A percentile compares a stretch with the other conserved stretches of the same genome.
Conservation (phyloP, 1,140 invertebrate species). For the Thaumetopoea pityocampa region DNA sequence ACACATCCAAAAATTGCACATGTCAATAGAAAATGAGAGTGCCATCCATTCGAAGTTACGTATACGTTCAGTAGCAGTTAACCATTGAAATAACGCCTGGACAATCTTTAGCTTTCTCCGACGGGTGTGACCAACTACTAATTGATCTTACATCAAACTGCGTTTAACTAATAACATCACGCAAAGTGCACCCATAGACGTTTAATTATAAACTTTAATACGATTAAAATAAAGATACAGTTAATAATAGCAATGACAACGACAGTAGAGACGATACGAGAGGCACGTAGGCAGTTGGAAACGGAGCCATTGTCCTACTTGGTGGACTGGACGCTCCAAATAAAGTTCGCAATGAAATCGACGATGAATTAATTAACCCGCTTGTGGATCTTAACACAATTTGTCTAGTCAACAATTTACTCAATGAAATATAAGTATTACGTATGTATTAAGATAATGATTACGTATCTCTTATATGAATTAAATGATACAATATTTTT, state of each 20-base stretch:
- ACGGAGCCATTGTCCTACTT: slow-evolving; percentile 31
- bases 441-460: neutral
- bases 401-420: neutral
- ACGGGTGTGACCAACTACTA: slow-evolving; percentile 16
- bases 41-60: slow-evolving; percentile 34
- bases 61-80: slow-evolving; percentile 25
- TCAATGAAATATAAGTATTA: slow-evolving; percentile 4
- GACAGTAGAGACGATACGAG: slow-evolving; percentile 8
- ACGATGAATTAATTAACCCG: slow-evolving; percentile 25
- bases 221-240: slow-evolving; percentile 8
- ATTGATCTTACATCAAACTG: slow-evolving; percentile 29
- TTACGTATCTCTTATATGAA: slow-evolving; percentile 1
- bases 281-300: slow-evolving; percentile 27
- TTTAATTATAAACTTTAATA: slow-evolving; percentile 23
- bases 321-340: slow-evolving; percentile 21
- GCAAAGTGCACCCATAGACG: neutral
- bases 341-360: slow-evolving; percentile 36
- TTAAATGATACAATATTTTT: no score
- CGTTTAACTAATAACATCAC: slow-evolving; percentile 8
- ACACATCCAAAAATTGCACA: slow-evolving; percentile 27
- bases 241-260: neutral
- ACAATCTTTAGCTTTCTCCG: slow-evolving; percentile 34
- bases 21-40: slow-evolving; percentile 45
- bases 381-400: slow-evolving; percentile 18
- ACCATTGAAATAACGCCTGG: slow-evolving; percentile 29